Base-by-base conservation (phyloP, 2,888 invertebrate species). In the Ochropacha duplaris region DNA sequence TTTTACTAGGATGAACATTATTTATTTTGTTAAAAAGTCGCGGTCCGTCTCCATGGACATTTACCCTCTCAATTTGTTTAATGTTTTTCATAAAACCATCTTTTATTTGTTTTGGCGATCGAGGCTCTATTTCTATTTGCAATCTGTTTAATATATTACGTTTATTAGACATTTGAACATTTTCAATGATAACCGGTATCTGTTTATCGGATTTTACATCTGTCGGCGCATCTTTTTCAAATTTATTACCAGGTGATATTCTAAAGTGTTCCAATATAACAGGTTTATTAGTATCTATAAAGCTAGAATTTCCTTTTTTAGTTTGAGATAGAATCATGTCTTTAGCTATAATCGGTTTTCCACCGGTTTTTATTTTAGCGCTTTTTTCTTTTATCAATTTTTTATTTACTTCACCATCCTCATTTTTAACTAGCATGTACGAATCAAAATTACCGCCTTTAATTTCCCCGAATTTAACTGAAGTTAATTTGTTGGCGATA, bases 401-500 rank as follows among this genome's bases (percentile, higher is more conserved):
- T 0, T 74, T n/a, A 3, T 70, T 67, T 0, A 85, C 56, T 0
- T 71, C 68, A 0, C 85, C 86, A 0, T 77, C 58, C 0, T 71
- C 59, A 0, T 14, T 44, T 44, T 44, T 86, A 0, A 84, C 34
- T 0, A 89, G 59, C 71, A 90, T 84, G 12, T 72, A 72, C 0
- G 74, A 60, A 2, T 76, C 70, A 2, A 63, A 68, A 1, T 54
- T 61, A 12, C 60, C 54, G 0, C 54, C 52, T 0, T 58, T 57
- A 2, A 61, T 22, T 8, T 66, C 61, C 0, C 68, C 68, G 0
- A 72, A 64, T 4, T 76, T 81, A 0, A 66, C 26, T 0, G 71
- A 57, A 0, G 81, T 76, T 0, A 86, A 22, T 54, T 81, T 86
- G 49, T 82, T 84, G 0, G 85, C 86, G 49, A 89, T 69, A 0